Conservation (phyloP, 2,888 invertebrate species). For the Drosophila pseudotakahashii region DNA sequence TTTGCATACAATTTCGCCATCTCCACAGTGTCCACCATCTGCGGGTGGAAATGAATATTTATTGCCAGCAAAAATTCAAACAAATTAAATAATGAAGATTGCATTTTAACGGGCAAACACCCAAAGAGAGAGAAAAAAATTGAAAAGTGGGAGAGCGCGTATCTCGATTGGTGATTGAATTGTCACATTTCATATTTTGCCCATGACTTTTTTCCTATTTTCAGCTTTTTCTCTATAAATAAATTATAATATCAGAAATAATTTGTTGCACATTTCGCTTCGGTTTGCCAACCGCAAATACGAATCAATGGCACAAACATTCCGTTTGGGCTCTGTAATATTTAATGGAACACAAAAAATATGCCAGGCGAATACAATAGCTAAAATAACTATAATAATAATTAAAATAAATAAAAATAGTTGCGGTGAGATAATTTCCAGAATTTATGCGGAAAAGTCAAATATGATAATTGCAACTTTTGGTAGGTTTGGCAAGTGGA, state of each 20-base stretch:
- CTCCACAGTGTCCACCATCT: constrained; percentile 7
- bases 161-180: constrained; percentile 68
- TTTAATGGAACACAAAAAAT: constrained; percentile 38
- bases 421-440: constrained; percentile 48
- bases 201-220: constrained; percentile 24
- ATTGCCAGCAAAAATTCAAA: constrained; percentile 33
- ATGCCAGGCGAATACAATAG: constrained; percentile 14
- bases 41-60: constrained; percentile 36
- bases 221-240: constrained; percentile 2
- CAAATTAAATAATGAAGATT: constrained; percentile 72
- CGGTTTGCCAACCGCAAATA: constrained; percentile 40
- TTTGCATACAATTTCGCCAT: constrained; percentile 68
- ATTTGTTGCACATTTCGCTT: constrained; percentile 49
- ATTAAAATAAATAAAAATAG: constrained; percentile 36
- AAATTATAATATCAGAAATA: constrained; percentile 38
- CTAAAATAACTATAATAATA: constrained; percentile 35
- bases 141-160: neutral
- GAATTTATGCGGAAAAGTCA: constrained; percentile 56
- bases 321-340: constrained; percentile 29
- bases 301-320: constrained; percentile 40
- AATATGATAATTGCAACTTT: constrained; percentile 47
- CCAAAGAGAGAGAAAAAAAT: constrained; percentile 5
- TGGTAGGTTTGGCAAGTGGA: neutral
- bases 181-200: constrained; percentile 64
- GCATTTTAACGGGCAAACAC: constrained; percentile 45